Evolutionary conservation across 2,113 vertebrate species (phyloP).

Genomic region (Miniopterus natalensis): DNA sequence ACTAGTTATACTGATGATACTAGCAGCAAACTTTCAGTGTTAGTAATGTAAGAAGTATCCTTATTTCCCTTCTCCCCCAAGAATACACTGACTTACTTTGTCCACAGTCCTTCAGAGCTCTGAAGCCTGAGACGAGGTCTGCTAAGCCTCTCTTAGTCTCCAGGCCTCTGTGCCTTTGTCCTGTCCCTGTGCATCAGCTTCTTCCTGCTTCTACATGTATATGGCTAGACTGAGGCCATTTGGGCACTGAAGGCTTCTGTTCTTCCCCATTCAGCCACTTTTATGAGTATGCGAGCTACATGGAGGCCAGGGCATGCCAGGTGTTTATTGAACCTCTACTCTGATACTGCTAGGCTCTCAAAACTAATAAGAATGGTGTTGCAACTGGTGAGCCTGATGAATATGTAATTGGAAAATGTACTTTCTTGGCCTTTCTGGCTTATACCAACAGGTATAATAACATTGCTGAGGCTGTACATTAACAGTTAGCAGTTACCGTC

Average conservation of each 20-base stretch:
- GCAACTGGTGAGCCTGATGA: background rate
- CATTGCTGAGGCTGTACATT: background rate
- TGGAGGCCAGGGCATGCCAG: background rate
- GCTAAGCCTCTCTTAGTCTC: background rate
- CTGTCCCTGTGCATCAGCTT: background rate
- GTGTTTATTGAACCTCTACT: background rate
- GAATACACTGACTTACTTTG: background rate
- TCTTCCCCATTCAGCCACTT: background rate
- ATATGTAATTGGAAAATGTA: background rate
- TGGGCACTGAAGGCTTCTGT: background rate
- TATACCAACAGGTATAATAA: conserved; percentile 42
- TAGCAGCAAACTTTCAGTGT: background rate
- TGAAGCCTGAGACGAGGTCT: background rate
- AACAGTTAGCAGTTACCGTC: background rate
- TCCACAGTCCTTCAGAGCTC: background rate
- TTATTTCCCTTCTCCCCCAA: background rate
- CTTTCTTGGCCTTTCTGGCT: background rate
- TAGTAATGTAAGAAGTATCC: background rate
- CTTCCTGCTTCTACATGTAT: background rate
- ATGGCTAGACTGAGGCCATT: background rate
- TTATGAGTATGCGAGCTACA: background rate
- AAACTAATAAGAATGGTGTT: background rate
- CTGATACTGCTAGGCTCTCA: background rate
- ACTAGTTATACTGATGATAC: background rate
- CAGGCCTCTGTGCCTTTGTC: conserved; percentile 24